Conservation (phyloP, 1,140 invertebrate species). For the Bombus vancouverensis region DNA sequence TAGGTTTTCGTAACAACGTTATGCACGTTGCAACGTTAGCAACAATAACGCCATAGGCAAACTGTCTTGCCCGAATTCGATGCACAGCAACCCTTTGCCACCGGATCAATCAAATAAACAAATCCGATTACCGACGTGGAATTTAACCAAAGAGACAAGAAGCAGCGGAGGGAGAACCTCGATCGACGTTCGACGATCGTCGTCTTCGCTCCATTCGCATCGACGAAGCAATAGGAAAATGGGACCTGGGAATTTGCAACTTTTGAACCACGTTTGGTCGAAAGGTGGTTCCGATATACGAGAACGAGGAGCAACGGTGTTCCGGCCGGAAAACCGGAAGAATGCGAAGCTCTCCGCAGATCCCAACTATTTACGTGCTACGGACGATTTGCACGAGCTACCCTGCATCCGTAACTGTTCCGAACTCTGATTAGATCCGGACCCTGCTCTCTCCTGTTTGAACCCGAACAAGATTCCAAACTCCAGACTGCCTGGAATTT, state of each 20-base stretch:
- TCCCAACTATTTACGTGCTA: conserved; percentile 10
- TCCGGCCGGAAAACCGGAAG: conserved; percentile 18
- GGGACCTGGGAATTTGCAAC: too few relatives aligned
- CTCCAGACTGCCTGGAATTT: neutral
- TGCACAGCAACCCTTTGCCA: neutral
- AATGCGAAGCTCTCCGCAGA: conserved; percentile 16
- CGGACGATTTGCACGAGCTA: conserved; percentile 22
- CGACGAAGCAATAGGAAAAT: too few relatives aligned
- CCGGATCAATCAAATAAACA: neutral
- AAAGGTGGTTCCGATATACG: too few relatives aligned
- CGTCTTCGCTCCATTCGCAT: too few relatives aligned
- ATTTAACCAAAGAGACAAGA: neutral
- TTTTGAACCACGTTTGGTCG: too few relatives aligned
- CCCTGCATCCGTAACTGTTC: neutral
- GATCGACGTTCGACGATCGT: neutral
- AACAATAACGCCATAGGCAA: neutral
- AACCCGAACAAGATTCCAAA: conserved; percentile 4
- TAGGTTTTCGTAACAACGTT: neutral
- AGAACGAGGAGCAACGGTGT: too few relatives aligned
- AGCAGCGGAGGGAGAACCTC: neutral
- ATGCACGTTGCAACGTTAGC: neutral
- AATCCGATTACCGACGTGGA: neutral
- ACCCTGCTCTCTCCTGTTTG: too few relatives aligned
- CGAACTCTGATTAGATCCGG: conserved; percentile 22
- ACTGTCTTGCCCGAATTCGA: neutral